Percentiles rank a stretch among this genome's conserved stretches.
Evolutionary conservation across 2,797 vertebrate genomes (phyloP).

Genomic region (Pipistrellus pipistrellus): DNA sequence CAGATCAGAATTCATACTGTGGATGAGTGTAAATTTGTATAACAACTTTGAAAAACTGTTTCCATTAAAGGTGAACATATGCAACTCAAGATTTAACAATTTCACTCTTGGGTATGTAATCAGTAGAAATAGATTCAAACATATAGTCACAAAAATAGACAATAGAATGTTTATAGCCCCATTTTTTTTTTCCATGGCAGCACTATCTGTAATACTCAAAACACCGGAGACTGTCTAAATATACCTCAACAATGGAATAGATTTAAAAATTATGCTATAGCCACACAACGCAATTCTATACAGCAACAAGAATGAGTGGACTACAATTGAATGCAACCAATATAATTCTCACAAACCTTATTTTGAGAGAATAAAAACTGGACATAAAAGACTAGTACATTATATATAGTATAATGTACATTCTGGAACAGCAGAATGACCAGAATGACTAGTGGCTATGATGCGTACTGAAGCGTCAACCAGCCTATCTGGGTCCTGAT

Average conservation of each 20-base stretch:
- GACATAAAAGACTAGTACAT: too few relatives aligned
- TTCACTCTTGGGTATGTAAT: not conserved
- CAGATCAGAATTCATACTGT: not conserved
- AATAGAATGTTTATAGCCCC: not conserved
- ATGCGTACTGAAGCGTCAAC: too few relatives aligned
- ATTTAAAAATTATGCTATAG: not conserved
- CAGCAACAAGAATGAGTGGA: not conserved
- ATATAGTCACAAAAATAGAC: not conserved
- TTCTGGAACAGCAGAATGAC: too few relatives aligned
- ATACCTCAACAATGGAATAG: not conserved
- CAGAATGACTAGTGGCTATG: too few relatives aligned
- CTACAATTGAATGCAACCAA: not conserved
- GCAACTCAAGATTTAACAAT: not conserved
- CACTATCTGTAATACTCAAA: not conserved
- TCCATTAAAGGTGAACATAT: not conserved
- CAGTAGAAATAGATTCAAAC: not conserved
- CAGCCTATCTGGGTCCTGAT: too few relatives aligned
- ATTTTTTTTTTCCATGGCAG: not conserved
- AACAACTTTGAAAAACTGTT: not conserved
- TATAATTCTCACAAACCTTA: not conserved
- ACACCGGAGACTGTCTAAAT: not conserved
- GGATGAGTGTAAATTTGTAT: not conserved
- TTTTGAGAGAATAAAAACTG: not conserved
- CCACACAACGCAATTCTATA: not conserved
- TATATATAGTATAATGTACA: too few relatives aligned